Evolutionary conservation across 2,113 vertebrate species (phyloP).

Genomic region (Odontesthes bonariensis): DNA sequence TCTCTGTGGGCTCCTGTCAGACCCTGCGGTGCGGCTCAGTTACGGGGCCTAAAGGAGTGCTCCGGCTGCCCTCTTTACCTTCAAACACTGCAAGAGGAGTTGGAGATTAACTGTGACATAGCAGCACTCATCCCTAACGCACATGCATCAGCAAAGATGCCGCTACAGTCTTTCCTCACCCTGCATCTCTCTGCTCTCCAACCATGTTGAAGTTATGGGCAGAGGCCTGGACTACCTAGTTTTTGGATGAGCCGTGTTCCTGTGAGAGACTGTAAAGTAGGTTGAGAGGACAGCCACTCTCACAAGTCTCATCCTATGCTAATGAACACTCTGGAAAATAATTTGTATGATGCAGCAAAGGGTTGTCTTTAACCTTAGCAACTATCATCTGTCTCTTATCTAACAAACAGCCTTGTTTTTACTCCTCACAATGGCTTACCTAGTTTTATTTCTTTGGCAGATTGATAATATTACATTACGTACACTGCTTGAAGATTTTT

Average conservation of each 20-base stretch:
- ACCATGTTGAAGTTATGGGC: constrained; percentile 51
- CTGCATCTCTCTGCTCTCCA: constrained; percentile 24
- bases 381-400: constrained; percentile 41
- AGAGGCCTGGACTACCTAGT: constrained; percentile 42
- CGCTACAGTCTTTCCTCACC: constrained; percentile 27
- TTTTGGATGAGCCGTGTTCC: constrained; percentile 62
- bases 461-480: constrained; percentile 3
- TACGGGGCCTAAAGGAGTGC: constrained; percentile 26
- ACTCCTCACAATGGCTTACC: constrained; percentile 8
- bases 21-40: constrained; percentile 46
- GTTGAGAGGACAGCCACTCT: constrained; percentile 56
- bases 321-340: constrained; percentile 63
- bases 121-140: constrained; percentile 44
- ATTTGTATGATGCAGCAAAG: constrained; percentile 54
- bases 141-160: constrained; percentile 35
- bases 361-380: constrained; percentile 51
- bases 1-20: constrained; percentile 53
- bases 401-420: constrained; percentile 31
- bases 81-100: constrained; percentile 39
- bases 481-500: neutral
- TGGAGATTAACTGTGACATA: constrained; percentile 57
- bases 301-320: constrained; percentile 48
- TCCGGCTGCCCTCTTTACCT: constrained; percentile 28
- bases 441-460: neutral
- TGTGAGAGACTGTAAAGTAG: constrained; percentile 66